A percentile compares a stretch with the other conserved stretches of the same genome.
phyloP scores from a whole-genome alignment of 2,113 vertebrate species.

The Anoura caudifer region DNA sequence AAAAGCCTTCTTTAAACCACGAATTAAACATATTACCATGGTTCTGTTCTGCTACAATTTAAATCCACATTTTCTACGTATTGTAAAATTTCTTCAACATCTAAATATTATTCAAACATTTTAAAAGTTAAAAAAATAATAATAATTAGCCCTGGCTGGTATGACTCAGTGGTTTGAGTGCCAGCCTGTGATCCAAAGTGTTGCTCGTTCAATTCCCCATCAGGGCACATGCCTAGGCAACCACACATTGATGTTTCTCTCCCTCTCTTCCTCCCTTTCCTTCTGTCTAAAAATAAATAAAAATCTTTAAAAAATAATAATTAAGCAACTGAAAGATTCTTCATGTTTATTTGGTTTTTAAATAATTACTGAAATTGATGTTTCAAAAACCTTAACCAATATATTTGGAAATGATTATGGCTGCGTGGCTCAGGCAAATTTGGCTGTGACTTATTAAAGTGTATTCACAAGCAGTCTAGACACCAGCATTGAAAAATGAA shows the following conservation, averaged over 20 bases:
- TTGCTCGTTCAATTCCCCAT: no score
- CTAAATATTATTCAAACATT: neutral
- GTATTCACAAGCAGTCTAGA: neutral
- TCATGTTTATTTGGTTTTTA: neutral
- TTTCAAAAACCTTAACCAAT: neutral
- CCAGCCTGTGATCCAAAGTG: no score
- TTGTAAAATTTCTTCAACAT: neutral
- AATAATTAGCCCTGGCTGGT: neutral
- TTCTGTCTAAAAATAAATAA: no score
- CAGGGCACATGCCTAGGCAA: no score
- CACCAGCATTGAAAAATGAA: neutral
- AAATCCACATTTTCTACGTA: neutral
- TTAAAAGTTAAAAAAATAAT: neutral
- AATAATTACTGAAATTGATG: neutral
- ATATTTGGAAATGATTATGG: neutral
- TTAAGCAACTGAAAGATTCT: neutral
- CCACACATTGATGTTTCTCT: no score
- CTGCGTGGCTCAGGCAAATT: neutral
- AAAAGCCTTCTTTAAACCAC: neutral
- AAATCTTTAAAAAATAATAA: neutral
- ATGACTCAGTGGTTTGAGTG: no score
- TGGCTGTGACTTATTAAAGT: neutral
- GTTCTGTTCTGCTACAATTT: neutral
- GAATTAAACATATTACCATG: neutral
- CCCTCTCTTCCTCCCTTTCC: no score